Percentiles rank a stretch among this genome's conserved stretches.
phyloP scores from a whole-genome alignment of 2,888 invertebrate species.

The Spisula subtruncata region DNA sequence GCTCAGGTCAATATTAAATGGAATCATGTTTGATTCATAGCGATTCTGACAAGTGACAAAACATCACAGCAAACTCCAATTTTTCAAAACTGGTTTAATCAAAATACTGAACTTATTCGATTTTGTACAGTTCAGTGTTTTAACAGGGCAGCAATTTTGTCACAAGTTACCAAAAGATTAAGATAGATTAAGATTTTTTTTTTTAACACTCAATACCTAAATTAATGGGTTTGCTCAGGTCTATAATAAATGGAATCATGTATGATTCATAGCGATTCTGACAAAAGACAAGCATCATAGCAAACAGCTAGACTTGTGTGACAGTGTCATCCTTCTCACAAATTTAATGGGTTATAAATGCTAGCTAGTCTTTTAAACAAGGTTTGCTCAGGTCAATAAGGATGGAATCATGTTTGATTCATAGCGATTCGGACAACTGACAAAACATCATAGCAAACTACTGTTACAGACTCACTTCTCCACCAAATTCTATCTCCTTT shows the following conservation, averaged over 20 bases:
- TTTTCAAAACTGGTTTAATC: too few relatives aligned
- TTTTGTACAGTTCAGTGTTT: too few relatives aligned
- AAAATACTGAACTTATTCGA: too few relatives aligned
- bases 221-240: conserved; percentile 33
- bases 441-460: conserved; percentile 57
- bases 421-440: conserved; percentile 51
- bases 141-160: too few relatives aligned
- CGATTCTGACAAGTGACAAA: conserved; percentile 52
- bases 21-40: conserved; percentile 46
- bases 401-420: conserved; percentile 38
- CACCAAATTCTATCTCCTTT: too few relatives aligned
- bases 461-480: too few relatives aligned
- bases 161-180: too few relatives aligned
- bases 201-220: too few relatives aligned
- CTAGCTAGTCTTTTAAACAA: too few relatives aligned
- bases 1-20: conserved; percentile 50
- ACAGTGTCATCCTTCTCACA: too few relatives aligned
- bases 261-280: conserved; percentile 2
- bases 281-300: conserved; percentile 23
- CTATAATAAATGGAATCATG: conserved; percentile 6
- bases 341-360: too few relatives aligned
- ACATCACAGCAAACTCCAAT: conserved; percentile 55
- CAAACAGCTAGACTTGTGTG: conserved; percentile 89
- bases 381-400: conserved; percentile 54
- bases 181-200: too few relatives aligned